Conservation (phyloP, 2,113 vertebrate species). For the Neodon shergylaensis region DNA sequence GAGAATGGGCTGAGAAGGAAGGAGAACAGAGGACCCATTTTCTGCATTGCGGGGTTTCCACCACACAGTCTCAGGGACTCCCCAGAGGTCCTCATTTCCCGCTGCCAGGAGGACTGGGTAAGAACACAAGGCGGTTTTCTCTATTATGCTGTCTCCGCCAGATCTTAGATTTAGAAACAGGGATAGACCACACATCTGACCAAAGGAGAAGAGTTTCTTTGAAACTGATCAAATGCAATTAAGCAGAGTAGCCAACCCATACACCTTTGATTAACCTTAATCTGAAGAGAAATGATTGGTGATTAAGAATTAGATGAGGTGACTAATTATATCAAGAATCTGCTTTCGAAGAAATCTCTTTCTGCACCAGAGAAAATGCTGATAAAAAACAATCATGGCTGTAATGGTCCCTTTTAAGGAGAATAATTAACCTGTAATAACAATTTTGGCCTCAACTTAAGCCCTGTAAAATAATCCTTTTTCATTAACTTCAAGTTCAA, state of each 20-base stretch:
- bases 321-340: slow-evolving; percentile 86
- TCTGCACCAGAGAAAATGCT: slow-evolving; percentile 76
- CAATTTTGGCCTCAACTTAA: slow-evolving; percentile 84
- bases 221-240: slow-evolving; percentile 78
- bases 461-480: slow-evolving; percentile 85
- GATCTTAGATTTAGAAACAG: slow-evolving; percentile 36
- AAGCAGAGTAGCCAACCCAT: slow-evolving; percentile 78
- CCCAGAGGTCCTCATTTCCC: not conserved
- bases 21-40: not conserved
- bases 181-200: slow-evolving; percentile 18
- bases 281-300: slow-evolving; percentile 84
- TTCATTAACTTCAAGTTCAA: slow-evolving; percentile 89
- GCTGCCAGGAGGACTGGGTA: fast-evolving
- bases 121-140: not conserved
- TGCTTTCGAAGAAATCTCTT: slow-evolving; percentile 83
- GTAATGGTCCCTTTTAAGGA: slow-evolving; percentile 84
- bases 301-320: slow-evolving; percentile 86
- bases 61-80: too few species aligned
- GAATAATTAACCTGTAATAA: slow-evolving; percentile 88
- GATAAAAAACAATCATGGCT: slow-evolving; percentile 85
- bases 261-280: slow-evolving; percentile 88
- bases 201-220: slow-evolving; percentile 46
- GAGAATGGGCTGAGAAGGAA: not conserved
- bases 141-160: not conserved
- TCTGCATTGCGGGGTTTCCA: not conserved